Evolutionary conservation across 2,797 vertebrate genomes (phyloP).

Genomic region (Phrynocephalus guinanensis): DNA sequence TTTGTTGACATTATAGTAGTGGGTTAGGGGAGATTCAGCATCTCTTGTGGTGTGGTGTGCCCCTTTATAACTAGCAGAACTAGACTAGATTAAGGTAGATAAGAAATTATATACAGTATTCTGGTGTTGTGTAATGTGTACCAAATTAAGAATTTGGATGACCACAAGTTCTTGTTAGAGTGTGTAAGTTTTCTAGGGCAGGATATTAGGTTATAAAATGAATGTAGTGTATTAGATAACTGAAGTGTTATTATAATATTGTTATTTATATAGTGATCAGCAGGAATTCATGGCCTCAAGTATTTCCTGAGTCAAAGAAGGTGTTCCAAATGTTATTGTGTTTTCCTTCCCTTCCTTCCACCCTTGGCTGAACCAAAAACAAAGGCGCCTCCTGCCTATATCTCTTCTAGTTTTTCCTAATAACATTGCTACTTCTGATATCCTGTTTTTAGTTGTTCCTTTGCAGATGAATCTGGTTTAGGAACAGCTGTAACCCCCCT

Average conservation of each 20-base stretch:
- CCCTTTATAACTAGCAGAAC: neutral
- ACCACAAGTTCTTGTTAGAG: neutral
- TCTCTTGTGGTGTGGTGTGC: too few species aligned
- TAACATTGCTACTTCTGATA: neutral
- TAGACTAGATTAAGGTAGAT: neutral
- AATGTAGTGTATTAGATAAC: too few species aligned
- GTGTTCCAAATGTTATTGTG: neutral
- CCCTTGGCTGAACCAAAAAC: neutral
- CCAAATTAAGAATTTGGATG: neutral
- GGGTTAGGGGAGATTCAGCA: neutral
- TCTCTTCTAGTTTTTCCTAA: neutral
- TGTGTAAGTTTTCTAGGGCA: neutral
- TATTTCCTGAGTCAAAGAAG: too few species aligned
- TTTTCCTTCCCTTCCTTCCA: neutral
- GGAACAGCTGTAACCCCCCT: neutral
- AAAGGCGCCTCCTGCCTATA: neutral
- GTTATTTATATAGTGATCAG: neutral
- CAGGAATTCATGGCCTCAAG: neutral
- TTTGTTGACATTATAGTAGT: neutral
- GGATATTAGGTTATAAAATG: too few species aligned
- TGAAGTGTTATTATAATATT: neutral
- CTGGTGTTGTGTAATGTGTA: neutral
- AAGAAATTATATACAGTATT: neutral
- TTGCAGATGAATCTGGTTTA: conserved; percentile 4
- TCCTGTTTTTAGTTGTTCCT: neutral